Base-by-base conservation (phyloP, 2,888 invertebrate genomes). In the Lithophane semibrunnea region DNA sequence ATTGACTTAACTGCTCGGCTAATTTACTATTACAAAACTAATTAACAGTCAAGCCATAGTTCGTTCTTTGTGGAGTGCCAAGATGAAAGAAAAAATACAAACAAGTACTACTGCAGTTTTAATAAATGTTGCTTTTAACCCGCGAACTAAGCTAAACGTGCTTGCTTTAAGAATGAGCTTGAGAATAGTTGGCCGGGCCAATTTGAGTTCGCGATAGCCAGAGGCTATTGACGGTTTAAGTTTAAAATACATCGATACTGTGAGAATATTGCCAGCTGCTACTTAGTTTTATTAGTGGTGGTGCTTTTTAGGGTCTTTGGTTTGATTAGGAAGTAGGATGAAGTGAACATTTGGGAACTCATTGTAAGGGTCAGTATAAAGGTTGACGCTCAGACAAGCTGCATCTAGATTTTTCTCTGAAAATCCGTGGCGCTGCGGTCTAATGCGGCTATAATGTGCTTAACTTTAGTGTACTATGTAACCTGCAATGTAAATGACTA, bases 121-220 rank as follows among this genome's bases (percentile, higher is more conserved):
- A 81, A 83, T 83, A 83, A 84, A 83, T 84, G 83, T 83, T 81
- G 71, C 84, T 73, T 67, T 83, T 83, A 83, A 73, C 83, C 71
- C 64, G n/a, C 76, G 37, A 83, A 60, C 63, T 56, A 69, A 76
- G 84, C 84, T 68, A 72, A 77, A 81, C 83, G 83, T 83, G 83
- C 64, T 65, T 64, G 77, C 64, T 71, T 81, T 83, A 77, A 69
- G 84, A 83, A 83, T 72, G 64, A 84, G 81, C 61, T 81, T 8
- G 21, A 18, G 54, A 77, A 74, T 81, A 81, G 73, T 84, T 83
- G 61, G 80, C 65, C 21, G 24, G 56, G 78, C 47, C 74, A 83
- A 74, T 80, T 73, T 76, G 63, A 83, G 73, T 80, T 84, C 56
- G 21, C 63, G 58, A 80, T 80, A n/a, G 83, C 84, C 80, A n/a